Evolutionary conservation across 1,140 invertebrate species (phyloP).

Genomic region (Drosophila obscura): DNA sequence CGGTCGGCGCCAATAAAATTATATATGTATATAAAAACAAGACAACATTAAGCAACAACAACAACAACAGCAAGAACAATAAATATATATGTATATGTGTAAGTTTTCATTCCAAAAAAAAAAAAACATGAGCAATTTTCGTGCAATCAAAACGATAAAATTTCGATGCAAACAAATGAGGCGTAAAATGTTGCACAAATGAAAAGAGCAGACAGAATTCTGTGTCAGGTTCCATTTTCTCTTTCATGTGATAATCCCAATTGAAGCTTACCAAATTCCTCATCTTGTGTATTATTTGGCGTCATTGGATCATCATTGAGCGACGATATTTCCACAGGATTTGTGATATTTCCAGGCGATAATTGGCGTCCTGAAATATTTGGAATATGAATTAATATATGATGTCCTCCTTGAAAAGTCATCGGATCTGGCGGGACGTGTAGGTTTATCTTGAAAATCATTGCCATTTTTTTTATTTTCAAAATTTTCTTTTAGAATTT

Average conservation of each 20-base stretch:
- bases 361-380: conserved; percentile 52
- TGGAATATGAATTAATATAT: not conserved
- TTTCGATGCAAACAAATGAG: not conserved
- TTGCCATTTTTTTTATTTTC: not conserved
- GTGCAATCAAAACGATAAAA: conserved; percentile 42
- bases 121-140: conserved; percentile 32
- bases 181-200: too few species aligned
- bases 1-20: conserved; percentile 28
- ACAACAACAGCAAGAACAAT: conserved; percentile 49
- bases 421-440: too few species aligned
- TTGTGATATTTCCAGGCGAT: conserved; percentile 34
- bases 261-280: conserved; percentile 67
- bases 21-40: conserved; percentile 34
- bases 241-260: too few species aligned
- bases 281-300: conserved; percentile 62
- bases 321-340: conserved; percentile 27
- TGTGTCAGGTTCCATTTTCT: too few species aligned
- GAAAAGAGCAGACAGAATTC: too few species aligned
- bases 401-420: too few species aligned
- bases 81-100: conserved; percentile 43
- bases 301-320: conserved; percentile 64
- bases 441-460: too few species aligned
- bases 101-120: conserved; percentile 38
- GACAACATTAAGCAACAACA: conserved; percentile 64
- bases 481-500: not conserved